Conservation (phyloP, 2,888 invertebrate genomes). For the Nemurella pictetii region DNA sequence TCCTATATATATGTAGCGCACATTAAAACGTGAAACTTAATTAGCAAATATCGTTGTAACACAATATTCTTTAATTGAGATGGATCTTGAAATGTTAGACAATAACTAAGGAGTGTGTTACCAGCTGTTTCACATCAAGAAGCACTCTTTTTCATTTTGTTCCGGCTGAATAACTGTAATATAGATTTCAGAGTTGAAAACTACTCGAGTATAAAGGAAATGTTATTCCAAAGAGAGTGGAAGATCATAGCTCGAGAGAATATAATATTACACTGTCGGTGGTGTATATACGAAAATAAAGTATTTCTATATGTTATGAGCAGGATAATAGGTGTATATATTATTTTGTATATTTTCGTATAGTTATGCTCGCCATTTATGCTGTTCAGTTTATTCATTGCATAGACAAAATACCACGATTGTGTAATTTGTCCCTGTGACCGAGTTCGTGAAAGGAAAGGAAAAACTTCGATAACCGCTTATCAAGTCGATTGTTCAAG, state of each 20-base stretch:
- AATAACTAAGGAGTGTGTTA: neutral
- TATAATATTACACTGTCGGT: neutral
- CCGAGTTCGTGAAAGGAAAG: neutral
- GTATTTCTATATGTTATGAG: neutral
- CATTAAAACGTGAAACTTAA: neutral
- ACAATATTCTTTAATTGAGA: neutral
- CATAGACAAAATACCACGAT: neutral
- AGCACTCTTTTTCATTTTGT: neutral
- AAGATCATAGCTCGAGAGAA: neutral
- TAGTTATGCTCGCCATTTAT: neutral
- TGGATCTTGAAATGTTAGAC: neutral
- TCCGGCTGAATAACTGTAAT: neutral
- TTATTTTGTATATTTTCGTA: neutral
- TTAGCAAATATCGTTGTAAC: neutral
- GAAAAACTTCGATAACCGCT: neutral
- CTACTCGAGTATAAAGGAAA: neutral
- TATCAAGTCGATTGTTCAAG: neutral
- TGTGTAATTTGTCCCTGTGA: neutral
- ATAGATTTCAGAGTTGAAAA: neutral
- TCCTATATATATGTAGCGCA: neutral
- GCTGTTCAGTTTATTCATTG: neutral
- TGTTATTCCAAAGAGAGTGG: neutral
- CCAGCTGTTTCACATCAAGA: neutral
- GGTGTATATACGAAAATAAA: neutral
- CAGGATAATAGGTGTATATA: neutral